These are phyloP conservation scores for Drosophila anomalata DNA, from an alignment of 2,888 invertebrate species.

Conservation along the genomic window DNA sequence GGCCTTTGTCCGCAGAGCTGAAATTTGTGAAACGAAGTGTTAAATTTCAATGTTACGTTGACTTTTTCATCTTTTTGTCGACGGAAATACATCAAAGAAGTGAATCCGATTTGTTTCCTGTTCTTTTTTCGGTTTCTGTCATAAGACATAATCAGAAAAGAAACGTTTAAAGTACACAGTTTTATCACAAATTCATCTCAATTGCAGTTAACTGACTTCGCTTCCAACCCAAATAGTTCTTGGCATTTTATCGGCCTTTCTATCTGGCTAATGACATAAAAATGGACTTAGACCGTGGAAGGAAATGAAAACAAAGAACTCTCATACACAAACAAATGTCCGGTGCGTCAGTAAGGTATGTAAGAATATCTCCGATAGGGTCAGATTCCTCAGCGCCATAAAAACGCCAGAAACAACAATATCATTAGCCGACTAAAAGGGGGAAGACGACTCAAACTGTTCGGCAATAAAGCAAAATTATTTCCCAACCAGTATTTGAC, in stretches of 20 bases:
- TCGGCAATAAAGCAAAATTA: constrained; percentile 59
- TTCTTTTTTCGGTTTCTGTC: background rate
- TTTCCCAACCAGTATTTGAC: constrained; percentile 71
- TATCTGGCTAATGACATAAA: constrained; percentile 61
- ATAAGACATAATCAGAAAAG: background rate
- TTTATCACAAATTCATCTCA: constrained; percentile 36
- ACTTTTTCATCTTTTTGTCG: background rate
- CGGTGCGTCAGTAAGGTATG: constrained; percentile 33
- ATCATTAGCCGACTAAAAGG: constrained; percentile 32
- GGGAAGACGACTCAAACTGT: constrained; percentile 32
- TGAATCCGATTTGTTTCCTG: constrained; percentile 29
- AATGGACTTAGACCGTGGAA: constrained; percentile 33
- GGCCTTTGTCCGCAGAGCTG: constrained; percentile 46
- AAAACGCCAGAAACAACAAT: constrained; percentile 33
- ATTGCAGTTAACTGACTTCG: constrained; percentile 17
- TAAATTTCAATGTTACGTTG: constrained; percentile 47
- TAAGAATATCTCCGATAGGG: constrained; percentile 42
- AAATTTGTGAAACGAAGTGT: constrained; percentile 61
- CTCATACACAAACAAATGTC: constrained; percentile 26
- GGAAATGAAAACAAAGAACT: constrained; percentile 1
- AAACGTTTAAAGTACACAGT: constrained; percentile 12
- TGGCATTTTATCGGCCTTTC: constrained; percentile 54
- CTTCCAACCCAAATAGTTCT: constrained; percentile 26
- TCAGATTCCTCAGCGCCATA: constrained; percentile 48
- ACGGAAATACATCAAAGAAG: constrained; percentile 8